phyloP scores from a whole-genome alignment of 2,888 invertebrate species.

The Drosophila kambysellisi region DNA sequence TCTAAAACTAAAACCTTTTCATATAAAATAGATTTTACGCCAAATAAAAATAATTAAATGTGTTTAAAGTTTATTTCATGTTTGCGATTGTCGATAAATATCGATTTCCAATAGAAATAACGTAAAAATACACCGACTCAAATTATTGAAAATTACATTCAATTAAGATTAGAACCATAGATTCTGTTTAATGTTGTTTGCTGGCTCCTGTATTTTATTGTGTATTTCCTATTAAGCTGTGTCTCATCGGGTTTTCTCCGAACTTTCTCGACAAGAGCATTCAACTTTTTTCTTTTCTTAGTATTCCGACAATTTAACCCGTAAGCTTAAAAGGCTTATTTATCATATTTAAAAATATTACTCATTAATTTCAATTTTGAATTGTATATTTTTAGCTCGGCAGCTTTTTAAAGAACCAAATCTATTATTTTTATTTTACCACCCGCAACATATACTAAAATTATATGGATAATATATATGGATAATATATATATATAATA shows the following conservation, averaged over 20 bases:
- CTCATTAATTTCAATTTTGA: not conserved
- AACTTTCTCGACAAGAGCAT: not conserved
- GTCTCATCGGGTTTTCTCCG: not conserved
- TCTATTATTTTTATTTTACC: not conserved
- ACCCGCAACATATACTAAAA: not conserved
- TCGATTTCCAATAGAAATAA: not conserved
- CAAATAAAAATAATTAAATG: not conserved
- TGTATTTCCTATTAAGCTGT: not conserved
- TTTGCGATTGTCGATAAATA: not conserved
- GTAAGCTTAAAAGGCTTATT: not conserved
- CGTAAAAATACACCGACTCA: not conserved
- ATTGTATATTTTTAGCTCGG: not conserved
- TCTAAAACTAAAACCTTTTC: not conserved
- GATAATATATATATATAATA: not conserved
- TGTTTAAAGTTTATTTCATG: not conserved
- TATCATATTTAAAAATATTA: not conserved
- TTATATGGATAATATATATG: not conserved
- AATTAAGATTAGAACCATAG: too few species aligned
- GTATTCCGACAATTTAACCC: not conserved
- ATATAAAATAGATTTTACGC: not conserved
- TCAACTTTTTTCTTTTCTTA: not conserved
- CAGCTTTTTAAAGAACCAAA: not conserved
- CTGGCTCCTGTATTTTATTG: not conserved
- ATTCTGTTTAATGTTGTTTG: not conserved
- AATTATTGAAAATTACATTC: not conserved